These are phyloP conservation scores for Corythoichthys haematopterus DNA, from an alignment of 2,113 vertebrate species.

Conservation along the genomic window DNA sequence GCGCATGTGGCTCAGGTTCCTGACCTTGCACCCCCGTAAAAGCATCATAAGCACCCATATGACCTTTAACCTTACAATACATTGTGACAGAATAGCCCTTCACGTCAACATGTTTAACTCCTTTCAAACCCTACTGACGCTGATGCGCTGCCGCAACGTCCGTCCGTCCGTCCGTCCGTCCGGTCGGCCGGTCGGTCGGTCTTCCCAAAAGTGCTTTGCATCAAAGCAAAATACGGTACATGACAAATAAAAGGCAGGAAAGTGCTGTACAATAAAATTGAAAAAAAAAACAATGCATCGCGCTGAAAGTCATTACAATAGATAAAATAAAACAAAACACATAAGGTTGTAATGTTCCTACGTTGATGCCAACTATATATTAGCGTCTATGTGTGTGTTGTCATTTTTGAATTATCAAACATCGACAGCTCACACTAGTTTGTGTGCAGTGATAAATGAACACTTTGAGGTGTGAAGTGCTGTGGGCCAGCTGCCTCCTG, in stretches of 20 bases:
- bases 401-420: not conserved
- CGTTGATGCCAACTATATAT: not conserved
- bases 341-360: too few species aligned
- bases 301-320: too few species aligned
- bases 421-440: not conserved
- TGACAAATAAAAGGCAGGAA: too few species aligned
- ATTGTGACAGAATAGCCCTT: not conserved
- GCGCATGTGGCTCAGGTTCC: not conserved
- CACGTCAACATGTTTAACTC: not conserved
- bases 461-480: slow-evolving; percentile 1
- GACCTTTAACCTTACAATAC: not conserved
- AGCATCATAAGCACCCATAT: not conserved
- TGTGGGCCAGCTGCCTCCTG: not conserved
- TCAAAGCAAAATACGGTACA: too few species aligned
- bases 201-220: not conserved
- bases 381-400: not conserved
- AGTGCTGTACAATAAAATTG: too few species aligned
- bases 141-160: not conserved
- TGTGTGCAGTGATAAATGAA: slow-evolving; percentile 1
- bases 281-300: too few species aligned
- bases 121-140: not conserved
- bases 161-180: too few species aligned
- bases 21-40: not conserved
- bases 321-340: too few species aligned
- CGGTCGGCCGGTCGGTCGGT: too few species aligned